phyloP scores from a whole-genome alignment of 2,797 vertebrate species.

The Aldrovandia affinis region DNA sequence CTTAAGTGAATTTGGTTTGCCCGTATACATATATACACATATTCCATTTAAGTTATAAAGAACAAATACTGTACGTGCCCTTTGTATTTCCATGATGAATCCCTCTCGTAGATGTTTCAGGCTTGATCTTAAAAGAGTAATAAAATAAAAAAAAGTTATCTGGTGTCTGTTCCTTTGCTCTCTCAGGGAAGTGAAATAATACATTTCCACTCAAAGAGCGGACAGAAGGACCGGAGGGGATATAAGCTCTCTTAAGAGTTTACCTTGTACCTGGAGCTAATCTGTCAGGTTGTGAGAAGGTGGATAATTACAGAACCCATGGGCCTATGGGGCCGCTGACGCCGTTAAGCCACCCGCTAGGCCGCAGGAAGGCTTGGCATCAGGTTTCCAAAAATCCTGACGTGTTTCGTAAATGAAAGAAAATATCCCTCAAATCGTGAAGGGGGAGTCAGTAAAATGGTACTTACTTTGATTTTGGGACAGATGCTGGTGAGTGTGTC shows the following conservation, averaged over 20 bases:
- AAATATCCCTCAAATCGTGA: not conserved
- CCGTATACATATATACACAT: too few species aligned
- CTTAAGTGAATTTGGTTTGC: too few species aligned
- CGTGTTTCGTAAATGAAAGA: not conserved
- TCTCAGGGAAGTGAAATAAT: not conserved
- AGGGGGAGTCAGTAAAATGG: not conserved
- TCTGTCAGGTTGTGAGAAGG: not conserved
- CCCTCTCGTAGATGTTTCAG: too few species aligned
- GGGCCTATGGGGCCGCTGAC: not conserved
- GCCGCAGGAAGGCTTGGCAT: not conserved
- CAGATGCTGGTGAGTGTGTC: not conserved
- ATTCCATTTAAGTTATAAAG: too few species aligned
- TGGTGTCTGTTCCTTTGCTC: not conserved
- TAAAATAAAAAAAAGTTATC: not conserved
- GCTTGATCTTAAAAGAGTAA: too few species aligned
- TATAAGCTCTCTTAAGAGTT: not conserved
- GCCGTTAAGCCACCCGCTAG: not conserved
- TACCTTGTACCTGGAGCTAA: constrained; percentile 8
- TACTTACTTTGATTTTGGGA: not conserved
- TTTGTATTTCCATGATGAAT: not conserved
- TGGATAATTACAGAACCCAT: not conserved
- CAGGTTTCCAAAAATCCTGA: not conserved
- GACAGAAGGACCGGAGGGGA: not conserved
- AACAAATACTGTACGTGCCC: too few species aligned
- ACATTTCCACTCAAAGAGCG: not conserved